Conservation (phyloP, 2,888 invertebrate genomes). For the Nymphalis polychloros region DNA sequence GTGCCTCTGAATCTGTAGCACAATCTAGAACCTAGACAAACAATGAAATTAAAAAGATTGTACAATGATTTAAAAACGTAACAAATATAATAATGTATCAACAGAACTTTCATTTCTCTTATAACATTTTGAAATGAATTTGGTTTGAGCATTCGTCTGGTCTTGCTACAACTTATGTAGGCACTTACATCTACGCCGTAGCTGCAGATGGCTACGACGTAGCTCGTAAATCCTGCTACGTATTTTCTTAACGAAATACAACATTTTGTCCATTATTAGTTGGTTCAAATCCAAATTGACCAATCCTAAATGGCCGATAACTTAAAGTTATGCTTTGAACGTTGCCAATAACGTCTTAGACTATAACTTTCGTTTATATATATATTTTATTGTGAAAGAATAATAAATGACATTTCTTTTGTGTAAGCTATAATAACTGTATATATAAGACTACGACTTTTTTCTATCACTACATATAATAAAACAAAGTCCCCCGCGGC, state of each 20-base stretch:
- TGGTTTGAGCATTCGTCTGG: not conserved
- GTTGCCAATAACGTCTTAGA: conserved; percentile 1
- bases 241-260: not conserved
- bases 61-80: too few species aligned
- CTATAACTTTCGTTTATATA: not conserved
- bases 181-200: conserved; percentile 32
- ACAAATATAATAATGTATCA: too few species aligned
- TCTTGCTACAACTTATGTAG: conserved; percentile 8
- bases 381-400: not conserved
- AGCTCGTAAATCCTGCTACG: conserved; percentile 35
- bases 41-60: too few species aligned
- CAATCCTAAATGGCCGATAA: not conserved
- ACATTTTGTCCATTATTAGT: not conserved
- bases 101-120: too few species aligned
- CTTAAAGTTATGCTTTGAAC: not conserved
- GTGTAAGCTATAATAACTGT: too few species aligned
- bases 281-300: not conserved
- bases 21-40: too few species aligned
- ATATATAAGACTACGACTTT: too few species aligned
- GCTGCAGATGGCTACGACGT: conserved; percentile 31
- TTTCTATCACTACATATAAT: too few species aligned
- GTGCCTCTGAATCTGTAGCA: too few species aligned
- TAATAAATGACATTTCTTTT: too few species aligned
- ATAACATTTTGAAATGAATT: not conserved
- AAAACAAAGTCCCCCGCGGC: too few species aligned